Base-by-base conservation (phyloP, 1,140 invertebrate genomes). In the Drosophila kohkoa region DNA sequence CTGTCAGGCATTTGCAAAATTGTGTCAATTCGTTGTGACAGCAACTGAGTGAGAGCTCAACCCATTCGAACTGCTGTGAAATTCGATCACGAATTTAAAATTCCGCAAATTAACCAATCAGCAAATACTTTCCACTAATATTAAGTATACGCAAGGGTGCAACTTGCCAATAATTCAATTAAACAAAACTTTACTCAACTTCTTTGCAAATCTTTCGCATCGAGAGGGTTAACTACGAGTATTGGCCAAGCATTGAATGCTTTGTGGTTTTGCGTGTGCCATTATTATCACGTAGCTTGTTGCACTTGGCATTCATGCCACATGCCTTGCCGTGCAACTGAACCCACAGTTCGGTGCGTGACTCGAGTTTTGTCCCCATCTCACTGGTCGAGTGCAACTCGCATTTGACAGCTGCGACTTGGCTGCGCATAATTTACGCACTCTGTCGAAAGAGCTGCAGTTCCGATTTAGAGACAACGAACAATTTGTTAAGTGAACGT, bases 231-330 rank as follows among this genome's bases (percentile, higher is more conserved):
- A 72, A 51, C 16, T 13, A 16, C 16, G 16, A 16, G 16, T 16
- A n/a, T 13, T 16, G n/a, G 20, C 65, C 65, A 41, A 49, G 6
- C 35, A 7, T 11, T 1, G 15, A 65, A 10, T 43, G 10, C 16
- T 25, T 3, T 28, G 7, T 15, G 58, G 30, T 38, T 65, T 41
- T 28, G 62, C 64, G 59, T 74, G 81, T 82, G 82, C 75, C 75
- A 81, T 82, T 73, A 82, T 79, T 75, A 70, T 66, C 82, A 86
- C 82, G 79, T 82, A 64, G 64, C 64, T 82, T 60, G 67, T 57
- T 67, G 62, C 70, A 69, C 20, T 74, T 79, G 77, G 67, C 48
- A 54, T 88, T 70, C 82, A 77, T 79, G 69, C 46, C 64, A 77
- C 64, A 69, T 65, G 72, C 65, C 79, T 51, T 66, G 58, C 60